These are phyloP conservation scores for Cettia cetti DNA, from an alignment of 2,113 vertebrate species.

Conservation along the genomic window DNA sequence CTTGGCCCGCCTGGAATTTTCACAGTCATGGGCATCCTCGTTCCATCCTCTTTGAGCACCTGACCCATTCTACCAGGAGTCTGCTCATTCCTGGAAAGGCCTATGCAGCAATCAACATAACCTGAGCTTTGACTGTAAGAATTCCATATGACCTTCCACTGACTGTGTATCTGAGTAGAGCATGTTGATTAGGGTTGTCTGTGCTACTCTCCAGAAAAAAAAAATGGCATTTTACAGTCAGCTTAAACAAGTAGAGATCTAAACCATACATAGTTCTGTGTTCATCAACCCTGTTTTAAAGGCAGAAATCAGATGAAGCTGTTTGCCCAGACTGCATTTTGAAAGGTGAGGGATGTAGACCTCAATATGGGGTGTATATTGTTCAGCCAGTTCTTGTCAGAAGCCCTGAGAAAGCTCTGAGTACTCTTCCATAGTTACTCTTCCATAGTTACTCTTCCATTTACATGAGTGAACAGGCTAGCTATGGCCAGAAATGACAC, in stretches of 20 bases:
- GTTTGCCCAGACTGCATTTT: background rate
- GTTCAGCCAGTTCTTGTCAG: background rate
- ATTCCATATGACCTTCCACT: background rate
- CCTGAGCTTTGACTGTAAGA: background rate
- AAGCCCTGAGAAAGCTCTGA: background rate
- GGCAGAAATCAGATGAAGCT: background rate
- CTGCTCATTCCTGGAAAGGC: background rate
- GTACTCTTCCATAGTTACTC: background rate
- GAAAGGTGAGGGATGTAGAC: background rate
- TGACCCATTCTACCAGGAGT: background rate
- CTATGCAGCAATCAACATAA: background rate
- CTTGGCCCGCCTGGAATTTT: background rate
- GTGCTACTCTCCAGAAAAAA: background rate
- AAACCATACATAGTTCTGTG: background rate
- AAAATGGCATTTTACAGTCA: background rate
- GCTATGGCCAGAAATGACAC: rapidly evolving
- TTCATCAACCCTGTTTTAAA: background rate
- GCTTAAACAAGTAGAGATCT: background rate
- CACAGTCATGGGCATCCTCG: background rate
- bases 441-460: too few species aligned
- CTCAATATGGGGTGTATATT: too few species aligned
- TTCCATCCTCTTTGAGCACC: background rate
- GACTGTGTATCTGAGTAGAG: background rate
- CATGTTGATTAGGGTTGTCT: background rate
- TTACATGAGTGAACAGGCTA: background rate